These are phyloP conservation scores for Borostomias antarcticus DNA, from an alignment of 2,797 vertebrate genomes.

Conservation along the genomic window DNA sequence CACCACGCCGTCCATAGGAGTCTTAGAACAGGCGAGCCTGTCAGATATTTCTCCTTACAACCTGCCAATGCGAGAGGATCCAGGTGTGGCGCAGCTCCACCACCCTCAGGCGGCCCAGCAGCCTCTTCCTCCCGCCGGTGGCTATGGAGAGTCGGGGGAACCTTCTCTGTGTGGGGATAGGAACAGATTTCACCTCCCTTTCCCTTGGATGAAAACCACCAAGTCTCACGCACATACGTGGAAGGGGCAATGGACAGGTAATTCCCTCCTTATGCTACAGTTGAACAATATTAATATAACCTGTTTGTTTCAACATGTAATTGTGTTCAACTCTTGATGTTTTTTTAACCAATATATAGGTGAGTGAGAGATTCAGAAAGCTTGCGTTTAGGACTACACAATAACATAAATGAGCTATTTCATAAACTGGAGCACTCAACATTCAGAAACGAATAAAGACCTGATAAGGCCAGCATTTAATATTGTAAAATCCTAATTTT, in stretches of 20 bases:
- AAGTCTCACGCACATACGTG: conserved; percentile 91
- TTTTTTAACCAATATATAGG: too few species aligned
- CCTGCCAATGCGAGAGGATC: conserved; percentile 86
- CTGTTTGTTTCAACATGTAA: too few species aligned
- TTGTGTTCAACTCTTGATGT: too few species aligned
- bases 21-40: conserved; percentile 84
- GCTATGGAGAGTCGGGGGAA: conserved; percentile 81
- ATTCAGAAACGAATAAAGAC: too few species aligned
- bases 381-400: too few species aligned
- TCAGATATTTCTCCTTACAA: conserved; percentile 86
- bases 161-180: conserved; percentile 74
- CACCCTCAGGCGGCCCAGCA: conserved; percentile 78
- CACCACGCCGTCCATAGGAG: conserved; percentile 75
- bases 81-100: conserved; percentile 81
- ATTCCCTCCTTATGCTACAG: conserved; percentile 49
- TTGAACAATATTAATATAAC: too few species aligned
- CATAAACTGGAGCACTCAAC: too few species aligned
- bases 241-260: conserved; percentile 97
- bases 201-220: conserved; percentile 99
- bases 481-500: too few species aligned
- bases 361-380: too few species aligned
- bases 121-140: conserved; percentile 67
- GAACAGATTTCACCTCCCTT: conserved; percentile 85
- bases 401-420: too few species aligned
- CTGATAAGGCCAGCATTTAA: too few species aligned